Conservation (phyloP, 2,113 vertebrate species). For the Anser brachyrhynchus region DNA sequence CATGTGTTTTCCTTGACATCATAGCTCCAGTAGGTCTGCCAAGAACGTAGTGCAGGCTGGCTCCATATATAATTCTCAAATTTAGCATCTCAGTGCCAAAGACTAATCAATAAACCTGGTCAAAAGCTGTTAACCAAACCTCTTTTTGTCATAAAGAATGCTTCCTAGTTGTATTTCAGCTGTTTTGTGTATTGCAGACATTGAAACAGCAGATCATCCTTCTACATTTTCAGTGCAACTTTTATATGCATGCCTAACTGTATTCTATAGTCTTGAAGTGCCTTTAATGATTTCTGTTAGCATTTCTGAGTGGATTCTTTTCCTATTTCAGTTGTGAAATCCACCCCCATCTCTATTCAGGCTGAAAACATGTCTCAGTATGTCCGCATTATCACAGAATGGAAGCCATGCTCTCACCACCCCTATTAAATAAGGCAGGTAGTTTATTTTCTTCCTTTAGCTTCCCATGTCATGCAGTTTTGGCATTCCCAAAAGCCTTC, state of each 20-base stretch:
- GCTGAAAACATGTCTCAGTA: not conserved
- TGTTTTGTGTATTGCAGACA: not conserved
- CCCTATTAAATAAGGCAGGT: not conserved
- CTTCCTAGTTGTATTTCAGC: not conserved
- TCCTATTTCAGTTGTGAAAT: not conserved
- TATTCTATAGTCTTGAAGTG: not conserved
- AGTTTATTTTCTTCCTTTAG: not conserved
- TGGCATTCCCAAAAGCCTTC: not conserved
- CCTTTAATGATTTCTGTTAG: not conserved
- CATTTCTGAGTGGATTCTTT: not conserved
- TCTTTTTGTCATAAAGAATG: not conserved
- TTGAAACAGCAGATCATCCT: not conserved
- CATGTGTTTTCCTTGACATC: constrained; percentile 8
- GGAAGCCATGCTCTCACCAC: not conserved
- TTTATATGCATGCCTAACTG: not conserved
- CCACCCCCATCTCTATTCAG: not conserved
- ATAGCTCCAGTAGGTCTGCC: not conserved
- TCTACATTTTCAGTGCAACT: not conserved
- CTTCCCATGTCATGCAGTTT: not conserved
- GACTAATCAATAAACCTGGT: not conserved
- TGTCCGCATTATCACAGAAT: not conserved
- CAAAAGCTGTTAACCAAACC: not conserved
- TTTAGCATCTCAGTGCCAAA: not conserved
- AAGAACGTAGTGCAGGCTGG: not conserved
- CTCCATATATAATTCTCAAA: not conserved